Evolutionary conservation across 2,888 invertebrate species (phyloP).

Genomic region (Petrophora chlorosata): DNA sequence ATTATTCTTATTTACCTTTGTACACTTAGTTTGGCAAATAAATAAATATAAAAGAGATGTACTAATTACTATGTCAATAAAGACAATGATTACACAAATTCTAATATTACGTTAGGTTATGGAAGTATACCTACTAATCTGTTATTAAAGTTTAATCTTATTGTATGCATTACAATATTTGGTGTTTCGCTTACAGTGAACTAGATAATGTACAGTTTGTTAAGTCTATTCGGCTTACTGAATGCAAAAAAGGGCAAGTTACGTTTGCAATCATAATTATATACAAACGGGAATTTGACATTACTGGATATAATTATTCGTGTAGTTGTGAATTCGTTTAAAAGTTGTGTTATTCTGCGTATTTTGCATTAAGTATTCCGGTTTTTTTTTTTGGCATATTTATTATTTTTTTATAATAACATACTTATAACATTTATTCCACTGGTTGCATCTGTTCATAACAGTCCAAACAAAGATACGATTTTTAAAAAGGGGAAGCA

Average conservation of each 20-base stretch:
- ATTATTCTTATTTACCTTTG: too few relatives aligned
- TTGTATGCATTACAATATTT: not conserved
- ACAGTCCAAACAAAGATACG: too few relatives aligned
- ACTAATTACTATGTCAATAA: not conserved
- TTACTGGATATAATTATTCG: too few relatives aligned
- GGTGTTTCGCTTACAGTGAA: constrained; percentile 5
- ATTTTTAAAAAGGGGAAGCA: too few relatives aligned
- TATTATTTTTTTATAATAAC: not conserved
- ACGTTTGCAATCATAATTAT: not conserved
- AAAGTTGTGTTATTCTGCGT: not conserved
- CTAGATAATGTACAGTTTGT: not conserved
- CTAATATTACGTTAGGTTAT: not conserved
- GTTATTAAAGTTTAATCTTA: too few relatives aligned
- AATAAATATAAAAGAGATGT: too few relatives aligned
- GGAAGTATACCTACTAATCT: too few relatives aligned
- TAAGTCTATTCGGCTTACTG: constrained; percentile 4
- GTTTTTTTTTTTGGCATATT: not conserved
- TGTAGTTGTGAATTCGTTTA: too few relatives aligned
- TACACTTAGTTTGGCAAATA: too few relatives aligned
- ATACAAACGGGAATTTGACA: too few relatives aligned
- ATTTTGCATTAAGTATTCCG: not conserved
- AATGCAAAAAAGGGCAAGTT: constrained; percentile 1
- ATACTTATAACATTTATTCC: too few relatives aligned
- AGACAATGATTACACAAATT: not conserved
- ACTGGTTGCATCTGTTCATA: too few relatives aligned